phyloP scores from a whole-genome alignment of 1,140 invertebrate species.

The Eupristina koningsbergeri region DNA sequence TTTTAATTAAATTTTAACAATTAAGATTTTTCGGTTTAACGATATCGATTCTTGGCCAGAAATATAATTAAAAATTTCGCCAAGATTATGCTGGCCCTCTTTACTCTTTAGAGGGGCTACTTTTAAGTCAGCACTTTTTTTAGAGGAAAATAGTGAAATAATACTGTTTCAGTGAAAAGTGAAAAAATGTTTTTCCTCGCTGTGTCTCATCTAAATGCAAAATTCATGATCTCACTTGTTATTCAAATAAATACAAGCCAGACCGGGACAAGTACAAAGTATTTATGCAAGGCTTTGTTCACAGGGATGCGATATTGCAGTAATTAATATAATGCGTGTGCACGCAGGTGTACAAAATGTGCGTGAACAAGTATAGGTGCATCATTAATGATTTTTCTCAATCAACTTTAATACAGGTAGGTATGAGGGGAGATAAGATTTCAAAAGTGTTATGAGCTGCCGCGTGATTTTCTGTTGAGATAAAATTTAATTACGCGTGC shows the following conservation, averaged over 20 bases:
- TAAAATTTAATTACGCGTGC: not conserved
- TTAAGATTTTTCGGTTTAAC: not conserved
- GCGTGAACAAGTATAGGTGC: too few species aligned
- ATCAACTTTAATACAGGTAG: conserved; percentile 4
- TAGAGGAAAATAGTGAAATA: not conserved
- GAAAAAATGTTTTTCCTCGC: too few species aligned
- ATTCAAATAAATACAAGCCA: not conserved
- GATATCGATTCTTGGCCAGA: not conserved
- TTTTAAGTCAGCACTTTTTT: not conserved
- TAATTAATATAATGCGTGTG: not conserved
- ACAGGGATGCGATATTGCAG: not conserved
- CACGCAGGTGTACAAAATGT: too few species aligned
- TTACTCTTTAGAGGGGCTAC: not conserved
- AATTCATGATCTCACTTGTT: not conserved
- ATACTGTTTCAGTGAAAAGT: not conserved
- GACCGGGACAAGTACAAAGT: not conserved
- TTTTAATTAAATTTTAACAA: conserved; percentile 21
- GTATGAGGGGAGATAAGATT: not conserved
- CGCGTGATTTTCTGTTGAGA: conserved; percentile 13
- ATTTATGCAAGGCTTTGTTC: not conserved
- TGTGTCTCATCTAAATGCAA: too few species aligned
- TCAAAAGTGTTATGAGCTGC: not conserved
- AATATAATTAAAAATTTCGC: not conserved
- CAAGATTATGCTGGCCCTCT: not conserved
- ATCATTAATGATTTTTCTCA: not conserved